Base-by-base conservation (phyloP, 1,140 invertebrate genomes). In the Heliothis virescens region DNA sequence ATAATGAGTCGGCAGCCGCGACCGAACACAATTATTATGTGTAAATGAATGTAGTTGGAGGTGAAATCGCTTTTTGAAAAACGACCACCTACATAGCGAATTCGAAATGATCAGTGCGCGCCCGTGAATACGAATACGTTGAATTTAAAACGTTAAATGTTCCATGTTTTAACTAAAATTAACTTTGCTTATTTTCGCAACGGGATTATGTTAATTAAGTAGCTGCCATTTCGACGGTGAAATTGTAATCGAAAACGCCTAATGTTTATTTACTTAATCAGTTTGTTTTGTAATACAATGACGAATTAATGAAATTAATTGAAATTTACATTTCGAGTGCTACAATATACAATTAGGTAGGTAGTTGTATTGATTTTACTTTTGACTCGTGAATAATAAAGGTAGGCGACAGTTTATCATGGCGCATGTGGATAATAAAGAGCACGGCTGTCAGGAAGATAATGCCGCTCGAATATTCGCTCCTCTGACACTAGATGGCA, bases 211-310 rank as follows among this genome's bases (percentile, higher is more conserved):
- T 86, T 91, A 92, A 94, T 91, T 87, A 91, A 89, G 81, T 86
- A 89, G 86, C 87, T 89, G 86, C 84, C 86, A 87, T 90, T 87
- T 87, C 83, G 80, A 82, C 84, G 83, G 84, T 83, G 86, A 85
- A 90, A 89, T 89, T 82, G 92, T 90, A 90, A 89, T 92, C 85
- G 86, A 87, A 90, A 90, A 89, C 87, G 87, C 86, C 83, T 87
- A 89, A 86, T 91, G 90, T 92, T 94, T 89, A 91, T 89, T 92
- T 89, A 87, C 86, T 89, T 90, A 92, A 92, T 92, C 91, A 93
- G 87, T 90, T 91, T 89, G 86, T 91, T 90, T 91, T 90, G 85
- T 85, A 89, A 86, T 82, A 79, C 82, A 79, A 79, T 81, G 55
- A 78, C 79, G 79, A 79, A 82, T 83, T 82, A 78, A 81, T 79